Conservation (phyloP, 1,140 invertebrate genomes). For the Hycleus phaleratus region DNA sequence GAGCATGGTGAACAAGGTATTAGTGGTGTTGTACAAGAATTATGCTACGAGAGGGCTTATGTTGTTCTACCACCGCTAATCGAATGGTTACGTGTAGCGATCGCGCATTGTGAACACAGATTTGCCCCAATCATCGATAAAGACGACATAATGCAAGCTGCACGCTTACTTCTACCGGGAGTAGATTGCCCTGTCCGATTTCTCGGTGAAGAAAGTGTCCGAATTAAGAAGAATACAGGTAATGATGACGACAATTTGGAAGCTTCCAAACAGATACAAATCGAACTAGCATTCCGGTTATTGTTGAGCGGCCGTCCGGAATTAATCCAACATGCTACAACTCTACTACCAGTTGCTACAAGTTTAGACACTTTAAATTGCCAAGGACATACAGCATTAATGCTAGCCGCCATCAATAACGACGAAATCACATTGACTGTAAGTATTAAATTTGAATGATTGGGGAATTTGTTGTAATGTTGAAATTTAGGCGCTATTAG, state of each 20-base stretch:
- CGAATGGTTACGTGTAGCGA: slow-evolving; percentile 78
- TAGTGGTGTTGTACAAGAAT: slow-evolving; percentile 43
- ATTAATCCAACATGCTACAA: slow-evolving; percentile 66
- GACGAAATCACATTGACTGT: slow-evolving; percentile 66
- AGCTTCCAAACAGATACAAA: slow-evolving; percentile 40
- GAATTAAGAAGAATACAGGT: slow-evolving; percentile 34
- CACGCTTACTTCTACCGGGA: slow-evolving; percentile 72
- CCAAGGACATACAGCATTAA: slow-evolving; percentile 69
- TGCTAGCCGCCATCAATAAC: slow-evolving; percentile 70
- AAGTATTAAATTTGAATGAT: slow-evolving; percentile 22
- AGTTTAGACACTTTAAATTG: slow-evolving; percentile 69
- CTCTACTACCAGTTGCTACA: slow-evolving; percentile 64
- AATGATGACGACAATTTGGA: slow-evolving; percentile 36
- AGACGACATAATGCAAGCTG: slow-evolving; percentile 83
- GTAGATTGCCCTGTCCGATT: slow-evolving; percentile 79
- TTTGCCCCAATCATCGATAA: slow-evolving; percentile 69
- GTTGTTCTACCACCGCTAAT: slow-evolving; percentile 78
- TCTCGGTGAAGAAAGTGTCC: slow-evolving; percentile 48
- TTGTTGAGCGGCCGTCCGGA: slow-evolving; percentile 67
- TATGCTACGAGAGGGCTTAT: slow-evolving; percentile 80
- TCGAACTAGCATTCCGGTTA: slow-evolving; percentile 74
- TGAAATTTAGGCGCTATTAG: slow-evolving; percentile 53
- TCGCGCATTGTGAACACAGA: slow-evolving; percentile 75
- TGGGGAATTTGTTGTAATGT: slow-evolving; percentile 1
- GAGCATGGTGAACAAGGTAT: slow-evolving; percentile 43